These are phyloP conservation scores for Drosophila mimica DNA, from an alignment of 2,888 invertebrate species.

Conservation along the genomic window DNA sequence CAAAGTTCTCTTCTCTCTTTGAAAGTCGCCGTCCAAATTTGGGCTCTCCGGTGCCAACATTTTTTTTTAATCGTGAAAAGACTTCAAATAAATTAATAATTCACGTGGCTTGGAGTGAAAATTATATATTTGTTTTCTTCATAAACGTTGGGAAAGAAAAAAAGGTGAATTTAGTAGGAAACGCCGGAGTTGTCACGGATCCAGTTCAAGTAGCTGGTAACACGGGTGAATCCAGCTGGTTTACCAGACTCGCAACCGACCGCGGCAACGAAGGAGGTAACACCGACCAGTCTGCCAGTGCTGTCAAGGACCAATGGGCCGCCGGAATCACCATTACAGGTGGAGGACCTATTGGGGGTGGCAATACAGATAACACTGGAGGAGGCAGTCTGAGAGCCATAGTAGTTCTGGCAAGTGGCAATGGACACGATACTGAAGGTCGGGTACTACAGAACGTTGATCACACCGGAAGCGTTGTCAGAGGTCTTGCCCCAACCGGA, in stretches of 20 bases:
- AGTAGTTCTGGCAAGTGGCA: constrained; percentile 68
- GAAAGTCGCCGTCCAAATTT: too few relatives aligned
- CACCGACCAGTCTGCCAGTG: constrained; percentile 62
- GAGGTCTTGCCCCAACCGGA: constrained; percentile 85
- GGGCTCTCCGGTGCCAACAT: too few relatives aligned
- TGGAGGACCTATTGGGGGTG: constrained; percentile 65
- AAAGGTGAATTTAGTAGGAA: constrained; percentile 41
- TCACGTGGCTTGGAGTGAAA: too few relatives aligned
- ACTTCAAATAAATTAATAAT: too few relatives aligned
- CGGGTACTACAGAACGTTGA: constrained; percentile 79
- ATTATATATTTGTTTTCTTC: too few relatives aligned
- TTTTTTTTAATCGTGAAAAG: too few relatives aligned
- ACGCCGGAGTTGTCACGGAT: constrained; percentile 67
- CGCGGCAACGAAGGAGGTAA: constrained; percentile 71
- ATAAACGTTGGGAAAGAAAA: too few relatives aligned
- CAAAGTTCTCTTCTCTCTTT: too few relatives aligned
- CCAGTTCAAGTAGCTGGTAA: constrained; percentile 76
- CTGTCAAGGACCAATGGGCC: constrained; percentile 73
- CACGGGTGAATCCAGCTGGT: constrained; percentile 71
- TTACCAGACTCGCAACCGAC: constrained; percentile 62
- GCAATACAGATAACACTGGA: constrained; percentile 68
- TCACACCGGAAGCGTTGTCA: constrained; percentile 60
- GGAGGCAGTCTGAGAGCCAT: constrained; percentile 44
- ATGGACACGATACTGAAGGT: constrained; percentile 77
- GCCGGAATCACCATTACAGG: constrained; percentile 82